Evolutionary conservation across 2,113 vertebrate genomes (phyloP).

Genomic region (Quiscalus mexicanus): DNA sequence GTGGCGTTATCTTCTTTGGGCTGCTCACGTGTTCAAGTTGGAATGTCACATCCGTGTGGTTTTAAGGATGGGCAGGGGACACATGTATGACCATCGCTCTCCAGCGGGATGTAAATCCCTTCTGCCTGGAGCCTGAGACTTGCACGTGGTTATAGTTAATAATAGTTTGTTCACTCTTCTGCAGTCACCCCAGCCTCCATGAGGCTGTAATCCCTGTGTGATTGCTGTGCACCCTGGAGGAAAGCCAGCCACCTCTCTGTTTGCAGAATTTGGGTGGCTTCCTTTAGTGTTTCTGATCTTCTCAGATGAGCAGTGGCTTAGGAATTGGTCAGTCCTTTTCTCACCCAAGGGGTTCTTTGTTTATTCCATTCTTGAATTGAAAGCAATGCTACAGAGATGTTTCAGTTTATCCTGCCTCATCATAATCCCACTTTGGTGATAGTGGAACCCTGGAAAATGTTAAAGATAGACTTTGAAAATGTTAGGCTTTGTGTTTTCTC

Average conservation of each 20-base stretch:
- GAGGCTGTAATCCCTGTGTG: not conserved
- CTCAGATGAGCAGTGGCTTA: rapidly evolving
- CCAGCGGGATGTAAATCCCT: not conserved
- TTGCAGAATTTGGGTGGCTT: not conserved
- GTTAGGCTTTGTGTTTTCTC: too few species aligned
- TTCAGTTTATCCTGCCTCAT: not conserved
- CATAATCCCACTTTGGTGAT: not conserved
- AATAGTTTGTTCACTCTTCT: not conserved
- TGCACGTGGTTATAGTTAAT: rapidly evolving
- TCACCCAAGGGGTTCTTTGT: rapidly evolving
- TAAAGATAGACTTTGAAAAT: too few species aligned
- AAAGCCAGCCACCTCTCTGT: not conserved
- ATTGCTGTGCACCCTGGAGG: rapidly evolving
- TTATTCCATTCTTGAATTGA: not conserved
- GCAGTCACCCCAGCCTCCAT: not conserved
- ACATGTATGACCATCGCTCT: not conserved
- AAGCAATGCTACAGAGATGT: not conserved
- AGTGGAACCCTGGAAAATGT: too few species aligned
- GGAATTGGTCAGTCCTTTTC: not conserved
- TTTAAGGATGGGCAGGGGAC: not conserved
- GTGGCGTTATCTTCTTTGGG: not conserved
- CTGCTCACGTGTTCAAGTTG: not conserved
- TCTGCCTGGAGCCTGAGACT: not conserved
- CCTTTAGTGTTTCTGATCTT: not conserved
- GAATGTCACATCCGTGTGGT: not conserved